Evolutionary conservation across 2,113 vertebrate genomes (phyloP).

Genomic region (Neolamprologus ventralis): DNA sequence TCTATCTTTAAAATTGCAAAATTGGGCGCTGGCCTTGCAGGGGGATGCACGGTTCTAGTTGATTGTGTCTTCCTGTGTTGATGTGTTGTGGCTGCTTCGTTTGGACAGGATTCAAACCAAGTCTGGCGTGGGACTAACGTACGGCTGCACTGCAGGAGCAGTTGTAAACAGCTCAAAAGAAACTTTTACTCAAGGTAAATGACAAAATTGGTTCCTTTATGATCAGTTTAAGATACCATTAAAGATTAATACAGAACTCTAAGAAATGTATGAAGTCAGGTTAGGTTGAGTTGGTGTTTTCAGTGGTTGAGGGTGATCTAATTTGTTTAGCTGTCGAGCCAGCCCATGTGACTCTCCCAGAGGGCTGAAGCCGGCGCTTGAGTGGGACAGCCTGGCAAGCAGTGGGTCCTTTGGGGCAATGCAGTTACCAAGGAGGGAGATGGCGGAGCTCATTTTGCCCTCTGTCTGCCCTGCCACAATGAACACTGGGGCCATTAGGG

Average conservation of each 20-base stretch:
- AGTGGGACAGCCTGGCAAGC: background rate
- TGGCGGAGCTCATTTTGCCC: background rate
- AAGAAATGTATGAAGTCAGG: background rate
- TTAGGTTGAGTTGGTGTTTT: background rate
- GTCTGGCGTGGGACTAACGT: background rate
- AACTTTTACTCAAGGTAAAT: background rate
- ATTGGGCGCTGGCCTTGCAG: background rate
- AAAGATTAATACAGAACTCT: background rate
- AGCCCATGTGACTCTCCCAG: background rate
- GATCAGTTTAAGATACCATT: background rate
- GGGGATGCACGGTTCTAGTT: background rate
- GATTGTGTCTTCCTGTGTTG: background rate
- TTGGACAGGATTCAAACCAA: background rate
- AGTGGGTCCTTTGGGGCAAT: conserved; percentile 14
- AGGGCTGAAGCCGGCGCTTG: background rate
- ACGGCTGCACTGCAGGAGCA: background rate
- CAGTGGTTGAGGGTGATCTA: conserved; percentile 28
- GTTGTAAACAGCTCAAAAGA: background rate
- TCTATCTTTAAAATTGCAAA: background rate
- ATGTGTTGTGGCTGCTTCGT: background rate
- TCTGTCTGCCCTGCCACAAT: background rate
- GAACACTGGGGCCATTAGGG: conserved; percentile 15
- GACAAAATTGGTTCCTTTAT: background rate
- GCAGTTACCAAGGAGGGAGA: conserved; percentile 33
- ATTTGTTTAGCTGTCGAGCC: conserved; percentile 43